Base-by-base conservation (phyloP, 2,113 vertebrate genomes). In the Pseudorectes ferrugineus region DNA sequence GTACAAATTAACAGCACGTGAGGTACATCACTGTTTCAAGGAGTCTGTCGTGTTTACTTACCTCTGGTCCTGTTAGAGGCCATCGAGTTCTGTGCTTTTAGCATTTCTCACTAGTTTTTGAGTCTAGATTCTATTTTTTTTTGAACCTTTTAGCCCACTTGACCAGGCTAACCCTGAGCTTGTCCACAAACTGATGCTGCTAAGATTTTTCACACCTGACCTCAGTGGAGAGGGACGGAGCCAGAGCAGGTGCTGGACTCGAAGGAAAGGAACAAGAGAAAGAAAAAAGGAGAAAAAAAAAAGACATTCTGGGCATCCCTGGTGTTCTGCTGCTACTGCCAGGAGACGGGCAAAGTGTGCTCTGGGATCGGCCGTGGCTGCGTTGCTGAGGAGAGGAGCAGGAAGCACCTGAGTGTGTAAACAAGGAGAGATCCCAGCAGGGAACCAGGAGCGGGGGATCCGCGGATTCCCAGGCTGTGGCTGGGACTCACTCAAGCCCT, bases 161-260 rank as follows among this genome's bases (percentile, higher is more conserved):
- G 71, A 49, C 71, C 68, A 84, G 97, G 85, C 95, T 79, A 76
- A 76, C 92, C 89, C 85, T 26, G 97, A 97, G 87, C 97, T 98
- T 96, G 96, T 92, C 83, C 88, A 92, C 97, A 95, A 96, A 96
- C 97, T 97, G 95, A 97, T 98, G 98, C 97, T 98, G 97, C 97
- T 98, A 97, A 95, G 97, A 97, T 95, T 95, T 95, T 87, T 95
- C 96, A 93, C 95, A 94, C 94, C 94, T 91, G 95, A 97, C 97
- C 96, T 97, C 97, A 96, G 93, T 62, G 65, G 81, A 96, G 73
- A 89, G 90, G 94, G 85, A 92, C 81, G 12, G 95, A 90, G 88
- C 88, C 76, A 38, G 93, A 94, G 91, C 80, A n/a, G 80, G 58
- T 45, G 83, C 89, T 88, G 76, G 92, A 85, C 95, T 82, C 4